Evolutionary conservation across 2,113 vertebrate genomes (phyloP).

Genomic region (Oreotrochilus melanogaster): DNA sequence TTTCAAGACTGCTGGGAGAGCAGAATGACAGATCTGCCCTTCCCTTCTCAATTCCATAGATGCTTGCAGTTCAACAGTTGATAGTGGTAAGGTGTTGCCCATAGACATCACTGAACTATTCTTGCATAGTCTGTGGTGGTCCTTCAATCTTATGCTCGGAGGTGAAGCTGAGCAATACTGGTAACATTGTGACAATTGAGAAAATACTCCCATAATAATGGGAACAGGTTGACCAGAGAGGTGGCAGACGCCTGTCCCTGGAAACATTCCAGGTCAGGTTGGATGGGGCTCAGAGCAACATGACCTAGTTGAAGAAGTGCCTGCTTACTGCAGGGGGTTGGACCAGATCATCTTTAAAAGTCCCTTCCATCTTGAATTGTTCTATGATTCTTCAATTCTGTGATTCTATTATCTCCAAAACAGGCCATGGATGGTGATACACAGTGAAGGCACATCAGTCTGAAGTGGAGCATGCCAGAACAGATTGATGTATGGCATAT

Average conservation of each 20-base stretch:
- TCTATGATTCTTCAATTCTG: too few relatives aligned
- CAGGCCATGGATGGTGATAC: neutral
- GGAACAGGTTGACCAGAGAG: too few relatives aligned
- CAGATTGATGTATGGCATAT: neutral
- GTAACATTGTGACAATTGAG: neutral
- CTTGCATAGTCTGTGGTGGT: neutral
- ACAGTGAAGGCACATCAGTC: neutral
- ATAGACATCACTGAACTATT: accelerated
- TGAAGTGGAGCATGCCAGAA: neutral
- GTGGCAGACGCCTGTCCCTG: too few relatives aligned
- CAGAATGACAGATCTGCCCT: neutral
- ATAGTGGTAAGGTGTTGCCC: neutral
- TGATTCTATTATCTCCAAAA: neutral
- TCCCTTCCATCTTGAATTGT: too few relatives aligned
- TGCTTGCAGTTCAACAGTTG: neutral
- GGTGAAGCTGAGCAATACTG: neutral
- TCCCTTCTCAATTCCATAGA: neutral
- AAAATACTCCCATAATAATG: too few relatives aligned
- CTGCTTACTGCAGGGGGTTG: too few relatives aligned
- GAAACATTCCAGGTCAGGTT: too few relatives aligned
- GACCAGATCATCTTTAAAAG: too few relatives aligned
- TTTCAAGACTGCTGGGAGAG: neutral
- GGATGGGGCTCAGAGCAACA: too few relatives aligned
- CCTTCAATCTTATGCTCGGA: neutral
- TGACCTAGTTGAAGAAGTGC: too few relatives aligned